Evolutionary conservation across 2,797 vertebrate species (phyloP), one percentile per base, ranked within the genome.

Genomic region (Holocentrus rufus): DNA sequence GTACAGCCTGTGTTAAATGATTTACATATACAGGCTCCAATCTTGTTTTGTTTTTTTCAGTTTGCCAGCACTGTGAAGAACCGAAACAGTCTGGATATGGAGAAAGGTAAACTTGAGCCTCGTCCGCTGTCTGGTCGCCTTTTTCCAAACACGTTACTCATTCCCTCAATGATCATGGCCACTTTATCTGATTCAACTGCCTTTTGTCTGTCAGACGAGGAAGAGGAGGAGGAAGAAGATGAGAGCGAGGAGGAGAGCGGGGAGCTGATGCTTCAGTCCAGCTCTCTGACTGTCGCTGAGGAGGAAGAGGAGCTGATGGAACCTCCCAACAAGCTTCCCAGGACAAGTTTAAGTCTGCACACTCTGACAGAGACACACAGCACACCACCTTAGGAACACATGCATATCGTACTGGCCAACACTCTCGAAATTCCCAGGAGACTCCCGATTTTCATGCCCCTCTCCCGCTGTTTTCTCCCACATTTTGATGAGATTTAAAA

Each of bases 151-250:
- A 6, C 25, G 7, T 25, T 22, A 11, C 44, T 55, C 9, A 47
- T 49, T 25, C 22, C 15, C 22, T 62, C 39, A 23, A 36, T 65
- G 64, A 7, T 25, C 30, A 0, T 69, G n/a, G 10, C 15, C 63
- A 23, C 22, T 11, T 31, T 7, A 30, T 10, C 4, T 22, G n/a
- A 30, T 31, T 73, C 2, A 49, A 5, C 31, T 34, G 27, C n/a
- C 17, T 7, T 63, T 66, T 64, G 10, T 81, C 31, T 31, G 20
- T 65, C 76, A 90, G 87, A 90, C 90, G 96, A 97, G 14, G 96
- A 97, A 18, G 97, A 98, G 50, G 96, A 97, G 0, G 96, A 97
- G 0, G 96, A 97, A 5, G 96, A 97, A 0, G 96, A 97, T 1
- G 96, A 97, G 76, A 97, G 95, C 1, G 96, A 97, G 0, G 96